phyloP scores from a whole-genome alignment of 2,797 vertebrate species.

The Danio jaintianensis region DNA sequence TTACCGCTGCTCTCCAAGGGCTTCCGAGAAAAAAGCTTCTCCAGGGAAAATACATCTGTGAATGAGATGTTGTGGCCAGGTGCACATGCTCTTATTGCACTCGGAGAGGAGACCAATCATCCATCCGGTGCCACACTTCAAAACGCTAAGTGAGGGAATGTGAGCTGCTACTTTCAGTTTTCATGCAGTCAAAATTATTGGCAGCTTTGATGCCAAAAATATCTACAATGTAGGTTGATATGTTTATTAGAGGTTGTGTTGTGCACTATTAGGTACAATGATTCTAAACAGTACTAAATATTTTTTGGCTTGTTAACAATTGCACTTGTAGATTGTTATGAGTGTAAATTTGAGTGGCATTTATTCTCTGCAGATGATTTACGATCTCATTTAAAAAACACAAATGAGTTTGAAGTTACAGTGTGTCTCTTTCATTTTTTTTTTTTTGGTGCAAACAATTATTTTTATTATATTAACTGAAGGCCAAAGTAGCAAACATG shows the following conservation, averaged over 20 bases:
- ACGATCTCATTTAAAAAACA: too few species aligned
- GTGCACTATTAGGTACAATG: background rate
- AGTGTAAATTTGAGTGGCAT: too few species aligned
- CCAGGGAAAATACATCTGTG: slow-evolving; percentile 33
- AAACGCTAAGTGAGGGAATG: background rate
- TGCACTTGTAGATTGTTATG: too few species aligned
- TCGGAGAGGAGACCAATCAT: slow-evolving; percentile 25
- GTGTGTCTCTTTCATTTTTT: too few species aligned
- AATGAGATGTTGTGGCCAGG: slow-evolving; percentile 28
- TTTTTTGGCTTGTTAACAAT: too few species aligned
- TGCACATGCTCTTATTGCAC: slow-evolving; percentile 22
- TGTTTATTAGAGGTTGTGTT: too few species aligned
- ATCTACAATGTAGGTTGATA: background rate
- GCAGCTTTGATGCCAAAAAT: background rate
- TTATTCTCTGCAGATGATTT: too few species aligned
- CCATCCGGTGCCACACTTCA: background rate
- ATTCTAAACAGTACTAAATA: too few species aligned
- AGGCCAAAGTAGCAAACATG: too few species aligned
- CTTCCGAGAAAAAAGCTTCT: slow-evolving; percentile 15
- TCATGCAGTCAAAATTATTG: background rate
- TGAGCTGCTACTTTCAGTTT: background rate
- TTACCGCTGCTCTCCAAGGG: slow-evolving; percentile 31
- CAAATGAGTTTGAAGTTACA: too few species aligned
- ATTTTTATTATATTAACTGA: too few species aligned
- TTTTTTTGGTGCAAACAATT: too few species aligned